Conservation (phyloP, 1,140 invertebrate genomes). For the Cherax quadricarinatus region DNA sequence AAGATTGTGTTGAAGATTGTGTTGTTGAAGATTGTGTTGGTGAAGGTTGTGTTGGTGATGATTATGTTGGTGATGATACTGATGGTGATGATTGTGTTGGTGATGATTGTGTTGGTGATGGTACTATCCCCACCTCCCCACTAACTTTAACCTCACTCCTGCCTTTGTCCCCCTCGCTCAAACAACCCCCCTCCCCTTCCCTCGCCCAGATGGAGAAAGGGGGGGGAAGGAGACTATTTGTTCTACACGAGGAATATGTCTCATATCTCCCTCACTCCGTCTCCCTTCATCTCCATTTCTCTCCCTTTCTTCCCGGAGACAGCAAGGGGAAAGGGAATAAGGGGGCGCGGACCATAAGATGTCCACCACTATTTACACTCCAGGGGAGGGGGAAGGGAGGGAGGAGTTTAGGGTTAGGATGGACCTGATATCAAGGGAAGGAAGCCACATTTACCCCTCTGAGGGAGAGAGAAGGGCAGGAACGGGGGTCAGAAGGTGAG, state of each 20-base stretch:
- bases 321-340: neutral
- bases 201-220: neutral
- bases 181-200: neutral
- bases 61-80: too few species aligned
- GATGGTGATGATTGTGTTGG: too few species aligned
- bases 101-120: too few species aligned
- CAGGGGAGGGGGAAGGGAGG: neutral
- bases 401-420: neutral
- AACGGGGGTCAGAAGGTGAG: too few species aligned
- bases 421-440: neutral
- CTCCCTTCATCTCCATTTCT: constrained; percentile 38
- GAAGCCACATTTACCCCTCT: too few species aligned
- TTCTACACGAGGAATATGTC: constrained; percentile 27
- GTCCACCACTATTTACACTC: constrained; percentile 8
- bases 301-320: constrained; percentile 48
- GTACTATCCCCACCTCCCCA: neutral
- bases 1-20: too few species aligned
- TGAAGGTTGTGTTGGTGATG: too few species aligned
- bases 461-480: too few species aligned
- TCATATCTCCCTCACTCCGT: constrained; percentile 50
- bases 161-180: neutral
- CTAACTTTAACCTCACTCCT: neutral
- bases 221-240: neutral
- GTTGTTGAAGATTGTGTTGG: too few species aligned
- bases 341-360: neutral